Base-by-base conservation (phyloP, 2,888 invertebrate species). In the Phalera bucephala region DNA sequence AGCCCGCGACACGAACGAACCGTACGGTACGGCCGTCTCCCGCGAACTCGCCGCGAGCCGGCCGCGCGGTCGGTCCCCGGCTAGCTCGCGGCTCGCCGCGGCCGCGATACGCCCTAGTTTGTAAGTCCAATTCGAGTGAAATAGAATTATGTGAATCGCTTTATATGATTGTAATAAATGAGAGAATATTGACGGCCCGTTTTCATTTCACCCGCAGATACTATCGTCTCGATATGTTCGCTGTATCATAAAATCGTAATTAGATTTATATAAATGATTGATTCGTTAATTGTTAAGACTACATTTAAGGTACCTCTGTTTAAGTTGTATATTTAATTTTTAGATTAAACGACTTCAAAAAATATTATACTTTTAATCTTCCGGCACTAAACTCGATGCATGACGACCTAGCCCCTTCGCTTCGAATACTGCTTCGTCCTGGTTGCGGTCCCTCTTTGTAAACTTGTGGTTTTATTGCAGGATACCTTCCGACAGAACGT, bases 261-360 rank as follows among this genome's bases (percentile, higher is more conserved):
- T 55, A 47, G 49, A 55, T 51, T 55, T 55, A 38, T 60, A 52
- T 64, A 45, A 56, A 52, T 53, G 45, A 57, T 55, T 54, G 27
- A 55, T 49, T 50, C 59, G 56, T 38, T 66, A 49, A 55, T 59
- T 66, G 50, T 67, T 66, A 64, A 68, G 58, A 64, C 60, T 62
- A 51, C 45, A 56, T 62, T 60, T 63, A 58, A 63, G 52, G 45
- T 54, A 46, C 60, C 44, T 58, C 49, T 69, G 63, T 64, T 64
- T 71, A 68, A 72, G 68, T 54, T 74, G 69, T 76, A 71, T 59
- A 64, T 59, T 69, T 60, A 50, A 36, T 57, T 64, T 73, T 64
- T 71, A 69, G 72, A 81, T 78, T 81, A 83, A 82, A 78, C 49
- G 55, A 61, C 52, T 68, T 65, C 55, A 52, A 66, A 62, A 55